Conservation (phyloP, 2,888 invertebrate species). For the Coronaproctus castanopsis region DNA sequence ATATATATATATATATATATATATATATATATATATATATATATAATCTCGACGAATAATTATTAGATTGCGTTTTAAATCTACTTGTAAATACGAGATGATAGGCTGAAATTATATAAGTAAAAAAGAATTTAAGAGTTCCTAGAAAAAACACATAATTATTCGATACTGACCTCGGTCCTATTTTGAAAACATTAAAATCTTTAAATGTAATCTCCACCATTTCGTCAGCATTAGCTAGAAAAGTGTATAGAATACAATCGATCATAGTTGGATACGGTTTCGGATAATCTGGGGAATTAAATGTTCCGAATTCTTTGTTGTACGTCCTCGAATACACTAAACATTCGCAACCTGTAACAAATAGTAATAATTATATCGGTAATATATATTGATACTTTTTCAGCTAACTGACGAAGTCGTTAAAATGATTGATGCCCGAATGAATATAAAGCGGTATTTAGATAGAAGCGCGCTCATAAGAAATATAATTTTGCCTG, state of each 20-base stretch:
- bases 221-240: constrained; percentile 55
- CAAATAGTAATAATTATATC: no score
- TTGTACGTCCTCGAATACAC: constrained; percentile 59
- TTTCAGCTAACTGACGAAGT: no score
- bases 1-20: not conserved
- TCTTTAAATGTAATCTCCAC: constrained; percentile 61
- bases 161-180: constrained; percentile 37
- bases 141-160: no score
- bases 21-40: not conserved
- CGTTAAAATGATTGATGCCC: no score
- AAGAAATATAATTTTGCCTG: no score
- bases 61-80: not conserved
- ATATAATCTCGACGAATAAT: not conserved
- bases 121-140: no score
- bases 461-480: no score
- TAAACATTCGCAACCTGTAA: constrained; percentile 60
- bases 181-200: constrained; percentile 49
- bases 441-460: no score
- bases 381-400: no score
- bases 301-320: constrained; percentile 57
- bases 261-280: constrained; percentile 50
- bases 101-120: no score
- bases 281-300: constrained; percentile 62
- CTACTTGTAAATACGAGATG: no score
- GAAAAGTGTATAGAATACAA: constrained; percentile 68